Evolutionary conservation across 2,888 invertebrate species (phyloP).

Genomic region (Anaspis maculata): DNA sequence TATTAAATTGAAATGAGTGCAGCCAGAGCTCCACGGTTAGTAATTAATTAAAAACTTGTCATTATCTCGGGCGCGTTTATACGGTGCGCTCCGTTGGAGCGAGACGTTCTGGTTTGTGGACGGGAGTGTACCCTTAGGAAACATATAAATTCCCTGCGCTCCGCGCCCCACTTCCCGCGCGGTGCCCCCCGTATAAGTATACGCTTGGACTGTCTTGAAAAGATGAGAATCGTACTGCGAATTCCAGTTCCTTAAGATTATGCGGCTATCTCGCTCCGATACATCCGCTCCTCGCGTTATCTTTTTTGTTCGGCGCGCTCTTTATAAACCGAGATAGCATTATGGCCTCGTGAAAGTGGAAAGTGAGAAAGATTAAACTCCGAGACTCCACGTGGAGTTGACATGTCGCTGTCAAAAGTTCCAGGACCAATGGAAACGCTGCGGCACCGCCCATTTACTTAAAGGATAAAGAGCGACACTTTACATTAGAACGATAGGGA

Average conservation of each 20-base stretch:
- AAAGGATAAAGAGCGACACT: slow-evolving; percentile 41
- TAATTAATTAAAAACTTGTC: slow-evolving; percentile 38
- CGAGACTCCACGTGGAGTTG: slow-evolving; percentile 38
- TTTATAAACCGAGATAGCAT: slow-evolving; percentile 31
- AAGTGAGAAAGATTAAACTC: slow-evolving; percentile 32
- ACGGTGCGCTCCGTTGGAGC: slow-evolving; percentile 30
- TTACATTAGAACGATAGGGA: slow-evolving; percentile 36
- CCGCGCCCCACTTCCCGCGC: slow-evolving; percentile 5
- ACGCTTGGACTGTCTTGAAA: slow-evolving; percentile 41
- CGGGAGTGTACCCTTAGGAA: slow-evolving; percentile 38
- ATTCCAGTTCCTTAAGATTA: slow-evolving; percentile 42
- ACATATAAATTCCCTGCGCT: slow-evolving; percentile 34
- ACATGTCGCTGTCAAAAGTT: slow-evolving; percentile 23
- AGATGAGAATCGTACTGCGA: slow-evolving; percentile 41
- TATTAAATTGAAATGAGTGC: slow-evolving; percentile 32
- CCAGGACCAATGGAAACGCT: slow-evolving; percentile 27
- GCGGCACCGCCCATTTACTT: slow-evolving; percentile 38
- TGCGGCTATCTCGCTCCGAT: slow-evolving; percentile 28
- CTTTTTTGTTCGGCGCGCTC: slow-evolving; percentile 17
- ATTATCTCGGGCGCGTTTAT: slow-evolving; percentile 34
- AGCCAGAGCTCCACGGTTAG: slow-evolving; percentile 29
- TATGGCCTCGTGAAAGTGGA: slow-evolving; percentile 27
- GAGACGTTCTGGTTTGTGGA: slow-evolving; percentile 33
- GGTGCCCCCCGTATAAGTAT: slow-evolving; percentile 31
- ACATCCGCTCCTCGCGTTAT: slow-evolving; percentile 18